phyloP scores from a whole-genome alignment of 1,140 invertebrate genomes.

The Cepaea nemoralis region DNA sequence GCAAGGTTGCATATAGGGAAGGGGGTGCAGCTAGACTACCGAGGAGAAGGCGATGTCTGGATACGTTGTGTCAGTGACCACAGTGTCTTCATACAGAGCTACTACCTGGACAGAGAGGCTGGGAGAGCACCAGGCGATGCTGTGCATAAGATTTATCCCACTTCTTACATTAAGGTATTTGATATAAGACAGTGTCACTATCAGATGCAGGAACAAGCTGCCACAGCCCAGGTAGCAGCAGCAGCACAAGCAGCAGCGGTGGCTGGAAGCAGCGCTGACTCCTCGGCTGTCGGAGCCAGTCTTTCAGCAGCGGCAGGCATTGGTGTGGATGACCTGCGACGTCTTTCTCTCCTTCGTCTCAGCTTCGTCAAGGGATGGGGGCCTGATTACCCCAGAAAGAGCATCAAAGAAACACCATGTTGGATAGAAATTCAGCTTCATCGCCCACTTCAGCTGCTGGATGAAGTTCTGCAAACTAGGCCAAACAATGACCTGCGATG shows the following conservation, averaged over 20 bases:
- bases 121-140: conserved; percentile 96
- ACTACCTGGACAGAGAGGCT: conserved; percentile 96
- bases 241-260: conserved; percentile 96
- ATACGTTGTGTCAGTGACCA: conserved; percentile 95
- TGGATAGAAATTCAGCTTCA: conserved; percentile 98
- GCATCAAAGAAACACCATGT: conserved; percentile 97
- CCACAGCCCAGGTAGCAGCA: conserved; percentile 91
- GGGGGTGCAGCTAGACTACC: conserved; percentile 90
- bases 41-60: conserved; percentile 97
- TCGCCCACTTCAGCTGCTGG: conserved; percentile 90
- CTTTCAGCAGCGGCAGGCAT: conserved; percentile 90
- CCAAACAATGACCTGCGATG: conserved; percentile 62
- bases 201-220: conserved; percentile 95
- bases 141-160: conserved; percentile 98
- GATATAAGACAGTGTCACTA: conserved; percentile 95
- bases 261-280: conserved; percentile 82
- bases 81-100: conserved; percentile 98
- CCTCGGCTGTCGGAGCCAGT: conserved; percentile 77
- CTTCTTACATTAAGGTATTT: conserved; percentile 96
- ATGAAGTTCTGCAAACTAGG: conserved; percentile 82
- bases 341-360: conserved; percentile 93
- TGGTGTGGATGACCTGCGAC: conserved; percentile 95
- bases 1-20: conserved; percentile 86
- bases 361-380: conserved; percentile 99
- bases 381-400: conserved; percentile 95